phyloP scores from a whole-genome alignment of 2,797 vertebrate genomes.

The Pseudochromis fuscus region DNA sequence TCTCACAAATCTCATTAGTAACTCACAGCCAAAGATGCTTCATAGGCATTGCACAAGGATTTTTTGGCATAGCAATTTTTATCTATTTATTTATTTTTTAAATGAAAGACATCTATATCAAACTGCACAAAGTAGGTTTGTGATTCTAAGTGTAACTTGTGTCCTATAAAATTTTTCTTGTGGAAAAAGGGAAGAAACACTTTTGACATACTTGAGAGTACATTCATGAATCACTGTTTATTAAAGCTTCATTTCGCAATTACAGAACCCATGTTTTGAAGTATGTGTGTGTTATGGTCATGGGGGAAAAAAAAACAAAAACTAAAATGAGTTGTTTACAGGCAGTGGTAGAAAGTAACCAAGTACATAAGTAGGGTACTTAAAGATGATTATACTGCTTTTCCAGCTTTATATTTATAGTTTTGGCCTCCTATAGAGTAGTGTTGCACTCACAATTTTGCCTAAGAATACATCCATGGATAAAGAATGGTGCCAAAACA shows the following conservation, averaged over 20 bases:
- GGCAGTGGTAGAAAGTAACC: neutral
- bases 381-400: too few relatives aligned
- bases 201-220: constrained; percentile 27
- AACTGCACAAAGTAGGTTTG: constrained; percentile 32
- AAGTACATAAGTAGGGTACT: neutral
- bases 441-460: too few relatives aligned
- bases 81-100: constrained; percentile 14
- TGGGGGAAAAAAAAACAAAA: neutral
- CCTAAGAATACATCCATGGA: too few relatives aligned
- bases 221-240: constrained; percentile 41
- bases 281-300: neutral
- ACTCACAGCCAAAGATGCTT: constrained; percentile 31
- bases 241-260: constrained; percentile 27
- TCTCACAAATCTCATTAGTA: constrained; percentile 37
- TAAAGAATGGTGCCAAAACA: too few relatives aligned
- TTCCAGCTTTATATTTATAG: too few relatives aligned
- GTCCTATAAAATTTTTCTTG: constrained; percentile 43
- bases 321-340: neutral
- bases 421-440: too few relatives aligned
- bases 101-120: constrained; percentile 22
- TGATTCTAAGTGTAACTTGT: constrained; percentile 30
- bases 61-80: constrained; percentile 6
- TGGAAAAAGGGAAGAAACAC: constrained; percentile 17
- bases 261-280: constrained; percentile 11
- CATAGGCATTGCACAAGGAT: neutral